Base-by-base conservation (phyloP, 1,140 invertebrate genomes). In the Geopemphigus sp. region DNA sequence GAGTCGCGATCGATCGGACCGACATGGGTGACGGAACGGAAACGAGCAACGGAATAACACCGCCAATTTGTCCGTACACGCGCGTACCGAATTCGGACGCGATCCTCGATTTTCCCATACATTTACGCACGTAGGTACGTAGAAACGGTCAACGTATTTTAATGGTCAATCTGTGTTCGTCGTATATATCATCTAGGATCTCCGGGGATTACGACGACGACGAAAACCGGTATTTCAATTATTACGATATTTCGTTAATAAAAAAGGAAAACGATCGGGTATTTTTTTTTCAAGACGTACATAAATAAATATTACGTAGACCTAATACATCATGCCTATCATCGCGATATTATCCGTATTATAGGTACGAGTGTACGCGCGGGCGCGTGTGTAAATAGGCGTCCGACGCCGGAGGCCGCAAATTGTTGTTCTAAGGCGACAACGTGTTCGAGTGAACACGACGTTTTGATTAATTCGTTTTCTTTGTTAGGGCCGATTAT, bases 161-260 rank as follows among this genome's bases (percentile, higher is more conserved):
- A 66, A 66, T 39, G 63, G 64, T 45, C 32, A 64, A 64, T 39
- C n/a, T n/a, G 29, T 64, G 29, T 64, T 64, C 63, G 32, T 68
- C 63, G n/a, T 66, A 6, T 45, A 66, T 10, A 29, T 45, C n/a
- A n/a, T n/a, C n/a, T n/a, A n/a, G n/a, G 29, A 32, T 64, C 61
- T 64, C 29, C 22, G 32, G 19, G 5, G 19, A n/a, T n/a, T n/a
- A n/a, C 32, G 11, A 64, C 10, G 39, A 66, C 11, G 22, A 45
- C 32, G 11, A 19, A 24, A 68, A 68, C 64, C 64, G 64, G 64
- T 68, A 68, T 68, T 68, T 68, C 64, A 68, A 68, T 68, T 66
- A 64, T 61, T 61, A 64, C 29, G 19, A 64, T 39, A n/a, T 39
- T 4, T 39, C 47, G n/a, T 68, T 64, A 47, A 68, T 45, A 45